Evolutionary conservation across 2,797 vertebrate genomes (phyloP), one percentile per base, ranked within the genome.

Genomic region (Mastacembelus armatus): DNA sequence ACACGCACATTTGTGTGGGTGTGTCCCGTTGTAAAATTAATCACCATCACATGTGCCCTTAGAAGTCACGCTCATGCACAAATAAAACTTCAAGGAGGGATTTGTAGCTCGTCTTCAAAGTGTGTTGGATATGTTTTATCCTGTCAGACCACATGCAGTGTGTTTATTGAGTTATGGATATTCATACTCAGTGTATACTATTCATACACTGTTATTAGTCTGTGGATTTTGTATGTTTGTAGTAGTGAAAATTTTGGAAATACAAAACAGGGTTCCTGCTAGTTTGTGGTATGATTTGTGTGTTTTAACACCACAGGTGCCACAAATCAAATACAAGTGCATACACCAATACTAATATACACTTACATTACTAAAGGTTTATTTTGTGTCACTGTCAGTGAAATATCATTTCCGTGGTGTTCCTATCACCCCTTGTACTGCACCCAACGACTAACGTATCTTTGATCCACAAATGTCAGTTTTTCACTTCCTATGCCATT

Each of bases 1-100:
- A 83, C 84, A 79, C n/a, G 59, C 74, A 78, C 73, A 12, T 63
- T 70, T 56, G 56, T 14, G 72, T 68, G 68, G 71, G 73, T 12
- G 64, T 66, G 74, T 68, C 76, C 36, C 32, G 18, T 29, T 69
- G 51, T 30, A 39, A 56, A 75, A 85, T 68, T 8, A 69, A 82
- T 75, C 48, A 10, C n/a, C 36, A 39, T 59, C 45, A 55, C 73
- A 32, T 12, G 12, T 42, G 54, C 51, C 36, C 36, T 57, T 51
- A 19, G 16, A 44, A 45, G n/a, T n/a, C n/a, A n/a, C 32, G 12
- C 52, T 45, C 27, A 14, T 14, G 15, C 24, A 44, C 39, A 44
- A 29, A 19, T 44, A 8, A 24, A 77, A 57, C 66, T 58, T 72
- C 6, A 43, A 67, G 38, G 39, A 29, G 47, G 38, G 54, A 64